Conservation (phyloP, 2,888 invertebrate species). For the Scaptodrosophila latifasciaeformis region DNA sequence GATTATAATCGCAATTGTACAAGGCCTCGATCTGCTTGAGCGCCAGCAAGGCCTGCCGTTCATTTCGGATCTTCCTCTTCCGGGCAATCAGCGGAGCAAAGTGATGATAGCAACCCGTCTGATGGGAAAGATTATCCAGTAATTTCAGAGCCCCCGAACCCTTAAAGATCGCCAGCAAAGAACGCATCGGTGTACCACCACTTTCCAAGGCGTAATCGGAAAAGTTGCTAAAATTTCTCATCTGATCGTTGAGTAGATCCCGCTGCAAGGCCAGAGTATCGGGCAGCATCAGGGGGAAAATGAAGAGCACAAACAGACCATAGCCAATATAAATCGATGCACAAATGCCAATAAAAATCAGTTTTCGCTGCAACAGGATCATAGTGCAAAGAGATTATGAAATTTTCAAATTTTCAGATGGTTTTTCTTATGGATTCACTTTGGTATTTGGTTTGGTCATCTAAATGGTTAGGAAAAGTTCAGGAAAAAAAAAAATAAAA, state of each 20-base stretch:
- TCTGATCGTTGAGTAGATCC: constrained; percentile 15
- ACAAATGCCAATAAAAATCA: constrained; percentile 43
- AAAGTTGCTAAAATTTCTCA: constrained; percentile 26
- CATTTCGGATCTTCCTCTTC: constrained; percentile 2
- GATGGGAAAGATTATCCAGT: constrained; percentile 34
- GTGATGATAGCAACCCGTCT: constrained; percentile 51
- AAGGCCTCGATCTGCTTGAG: constrained; percentile 31
- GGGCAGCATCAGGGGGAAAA: constrained; percentile 47
- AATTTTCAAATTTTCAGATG: too few relatives aligned
- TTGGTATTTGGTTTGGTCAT: too few relatives aligned
- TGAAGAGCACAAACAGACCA: constrained; percentile 38
- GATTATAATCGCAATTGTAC: constrained; percentile 41
- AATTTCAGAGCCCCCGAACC: constrained; percentile 44
- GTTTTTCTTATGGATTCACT: too few relatives aligned
- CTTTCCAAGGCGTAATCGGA: constrained; percentile 31
- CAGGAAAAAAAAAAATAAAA: not conserved
- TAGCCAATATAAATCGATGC: constrained; percentile 40
- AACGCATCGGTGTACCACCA: constrained; percentile 41
- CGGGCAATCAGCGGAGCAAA: constrained; percentile 38
- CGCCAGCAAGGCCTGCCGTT: not conserved
- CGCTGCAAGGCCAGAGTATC: constrained; percentile 39
- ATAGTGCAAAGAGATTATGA: constrained; percentile 18
- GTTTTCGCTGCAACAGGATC: constrained; percentile 26
- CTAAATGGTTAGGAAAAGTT: not conserved
- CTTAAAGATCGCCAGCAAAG: constrained; percentile 41